Evolutionary conservation across 1,140 invertebrate species (phyloP).

Genomic region (Drosophila pseudoobscura): DNA sequence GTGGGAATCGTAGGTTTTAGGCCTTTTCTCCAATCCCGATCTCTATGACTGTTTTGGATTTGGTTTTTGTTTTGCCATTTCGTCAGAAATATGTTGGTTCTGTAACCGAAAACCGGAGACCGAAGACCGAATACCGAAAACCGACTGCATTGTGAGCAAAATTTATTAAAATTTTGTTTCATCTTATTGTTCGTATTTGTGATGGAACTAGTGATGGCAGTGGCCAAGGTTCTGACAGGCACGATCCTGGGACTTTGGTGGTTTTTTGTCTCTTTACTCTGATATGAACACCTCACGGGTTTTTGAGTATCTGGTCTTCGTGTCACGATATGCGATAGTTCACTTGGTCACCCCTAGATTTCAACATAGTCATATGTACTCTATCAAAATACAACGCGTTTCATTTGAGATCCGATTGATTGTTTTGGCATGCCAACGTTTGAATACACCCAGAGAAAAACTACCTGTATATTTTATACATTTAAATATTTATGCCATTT

Average conservation of each 20-base stretch:
- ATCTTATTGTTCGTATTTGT: slow-evolving; percentile 25
- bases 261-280: not conserved
- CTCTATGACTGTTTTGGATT: slow-evolving; percentile 28
- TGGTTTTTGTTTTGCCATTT: slow-evolving; percentile 35
- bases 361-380: too few relatives aligned
- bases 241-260: slow-evolving; percentile 12
- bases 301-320: too few relatives aligned
- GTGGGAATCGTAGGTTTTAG: slow-evolving; percentile 60
- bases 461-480: too few relatives aligned
- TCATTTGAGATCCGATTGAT: too few relatives aligned
- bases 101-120: slow-evolving; percentile 39
- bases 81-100: slow-evolving; percentile 38
- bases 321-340: too few relatives aligned
- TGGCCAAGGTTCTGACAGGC: slow-evolving; percentile 17
- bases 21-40: slow-evolving; percentile 28
- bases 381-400: too few relatives aligned
- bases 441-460: too few relatives aligned
- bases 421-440: too few relatives aligned
- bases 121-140: slow-evolving; percentile 19
- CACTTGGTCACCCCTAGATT: too few relatives aligned
- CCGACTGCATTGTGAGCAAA: slow-evolving; percentile 30
- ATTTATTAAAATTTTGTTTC: slow-evolving; percentile 39
- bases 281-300: too few relatives aligned
- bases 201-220: slow-evolving; percentile 27
- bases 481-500: too few relatives aligned